phyloP scores from a whole-genome alignment of 2,797 vertebrate species.

The Lindbergichthys nudifrons region DNA sequence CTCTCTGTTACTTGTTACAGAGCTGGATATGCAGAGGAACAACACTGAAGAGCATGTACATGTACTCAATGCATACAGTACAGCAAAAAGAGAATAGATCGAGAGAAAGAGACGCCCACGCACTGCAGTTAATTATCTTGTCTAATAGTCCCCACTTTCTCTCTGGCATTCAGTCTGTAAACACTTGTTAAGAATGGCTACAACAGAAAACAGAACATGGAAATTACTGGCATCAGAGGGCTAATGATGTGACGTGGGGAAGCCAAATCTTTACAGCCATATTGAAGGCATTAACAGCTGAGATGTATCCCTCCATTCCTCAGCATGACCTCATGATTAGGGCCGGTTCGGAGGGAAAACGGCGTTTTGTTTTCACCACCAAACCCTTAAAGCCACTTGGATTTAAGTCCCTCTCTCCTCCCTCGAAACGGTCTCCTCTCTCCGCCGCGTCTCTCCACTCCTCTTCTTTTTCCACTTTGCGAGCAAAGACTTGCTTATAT shows the following conservation, averaged over 20 bases:
- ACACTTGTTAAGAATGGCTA: conserved; percentile 67
- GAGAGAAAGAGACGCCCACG: conserved; percentile 12
- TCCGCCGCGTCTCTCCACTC: conserved; percentile 49
- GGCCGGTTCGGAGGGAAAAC: conserved; percentile 59
- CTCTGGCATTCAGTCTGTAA: conserved; percentile 68
- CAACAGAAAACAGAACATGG: conserved; percentile 67
- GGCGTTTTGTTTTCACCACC: conserved; percentile 71
- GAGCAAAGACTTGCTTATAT: conserved; percentile 74
- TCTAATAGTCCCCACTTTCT: conserved; percentile 63
- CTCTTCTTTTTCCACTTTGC: conserved; percentile 62
- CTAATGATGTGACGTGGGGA: conserved; percentile 69
- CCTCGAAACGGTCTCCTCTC: conserved; percentile 39
- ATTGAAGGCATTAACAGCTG: conserved; percentile 82
- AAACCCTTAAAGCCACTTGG: conserved; percentile 65
- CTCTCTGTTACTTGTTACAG: conserved; percentile 75
- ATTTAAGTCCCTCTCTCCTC: conserved; percentile 53
- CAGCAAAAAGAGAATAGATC: conserved; percentile 13
- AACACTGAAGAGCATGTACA: conserved; percentile 18
- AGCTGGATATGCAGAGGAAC: conserved; percentile 55
- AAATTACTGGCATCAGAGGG: conserved; percentile 69
- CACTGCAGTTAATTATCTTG: conserved; percentile 56
- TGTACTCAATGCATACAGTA: conserved; percentile 3
- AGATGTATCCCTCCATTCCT: conserved; percentile 76
- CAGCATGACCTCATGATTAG: conserved; percentile 82
- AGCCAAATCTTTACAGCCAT: conserved; percentile 70